Conservation (phyloP, 2,797 vertebrate species). For the Oreochromis mossambicus region DNA sequence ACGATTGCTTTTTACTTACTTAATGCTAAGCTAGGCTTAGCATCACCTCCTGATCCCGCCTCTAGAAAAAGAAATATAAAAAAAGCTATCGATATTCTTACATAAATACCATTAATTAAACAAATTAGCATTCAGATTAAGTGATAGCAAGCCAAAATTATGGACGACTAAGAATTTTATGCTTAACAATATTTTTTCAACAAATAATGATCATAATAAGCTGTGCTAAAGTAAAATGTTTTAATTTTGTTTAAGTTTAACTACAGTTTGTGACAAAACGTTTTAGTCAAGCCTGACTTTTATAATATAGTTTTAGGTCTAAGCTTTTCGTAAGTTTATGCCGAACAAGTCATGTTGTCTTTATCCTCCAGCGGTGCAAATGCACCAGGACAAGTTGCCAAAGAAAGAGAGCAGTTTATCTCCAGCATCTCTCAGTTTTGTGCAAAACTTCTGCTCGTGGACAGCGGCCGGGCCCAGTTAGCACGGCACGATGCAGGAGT, state of each 20-base stretch:
- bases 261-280: neutral
- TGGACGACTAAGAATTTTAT: neutral
- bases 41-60: neutral
- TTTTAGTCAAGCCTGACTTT: neutral
- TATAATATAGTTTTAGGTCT: neutral
- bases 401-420: neutral
- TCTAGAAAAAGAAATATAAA: neutral
- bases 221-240: neutral
- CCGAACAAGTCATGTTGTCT: neutral
- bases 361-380: neutral
- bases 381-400: neutral
- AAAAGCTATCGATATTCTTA: neutral
- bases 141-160: neutral
- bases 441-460: neutral
- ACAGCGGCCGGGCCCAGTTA: neutral
- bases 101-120: neutral
- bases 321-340: neutral
- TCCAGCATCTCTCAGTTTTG: neutral
- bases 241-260: neutral
- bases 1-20: neutral
- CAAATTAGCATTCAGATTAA: neutral
- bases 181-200: neutral
- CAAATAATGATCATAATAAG: neutral
- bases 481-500: neutral
- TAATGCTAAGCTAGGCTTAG: neutral